Percentiles rank a stretch among this genome's conserved stretches.
Conservation (phyloP, 2,888 invertebrate genomes). For the Rambutsinella grinnellia region DNA sequence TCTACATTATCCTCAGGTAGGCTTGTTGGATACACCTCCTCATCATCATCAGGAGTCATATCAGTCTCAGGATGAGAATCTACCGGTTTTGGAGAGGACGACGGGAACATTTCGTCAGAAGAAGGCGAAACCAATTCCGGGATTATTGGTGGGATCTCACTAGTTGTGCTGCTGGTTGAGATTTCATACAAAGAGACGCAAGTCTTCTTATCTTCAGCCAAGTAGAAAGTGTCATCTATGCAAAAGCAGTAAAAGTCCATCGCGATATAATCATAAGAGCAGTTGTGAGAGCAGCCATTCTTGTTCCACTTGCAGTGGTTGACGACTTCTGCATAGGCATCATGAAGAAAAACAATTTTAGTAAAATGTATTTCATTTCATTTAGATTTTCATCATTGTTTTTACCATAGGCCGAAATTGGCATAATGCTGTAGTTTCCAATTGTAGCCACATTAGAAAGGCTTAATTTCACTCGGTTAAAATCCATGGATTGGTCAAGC, state of each 20-base stretch:
- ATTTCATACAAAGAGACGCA: constrained; percentile 68
- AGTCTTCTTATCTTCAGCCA: constrained; percentile 70
- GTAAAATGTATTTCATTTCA: not conserved
- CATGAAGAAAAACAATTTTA: constrained; percentile 8
- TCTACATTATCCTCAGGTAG: constrained; percentile 3
- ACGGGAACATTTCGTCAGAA: constrained; percentile 37
- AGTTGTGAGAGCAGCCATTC: constrained; percentile 77
- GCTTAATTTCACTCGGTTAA: constrained; percentile 68
- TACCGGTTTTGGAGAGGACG: constrained; percentile 12
- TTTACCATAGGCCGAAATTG: constrained; percentile 53
- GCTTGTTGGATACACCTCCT: not conserved
- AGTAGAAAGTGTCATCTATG: constrained; percentile 71
- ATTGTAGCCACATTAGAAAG: constrained; percentile 34
- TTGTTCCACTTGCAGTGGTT: constrained; percentile 76
- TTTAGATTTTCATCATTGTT: not conserved
- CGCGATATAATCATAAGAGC: constrained; percentile 76
- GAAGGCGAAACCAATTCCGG: constrained; percentile 54
- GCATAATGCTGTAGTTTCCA: constrained; percentile 27
- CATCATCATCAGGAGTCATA: constrained; percentile 59
- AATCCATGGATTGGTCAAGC: constrained; percentile 73
- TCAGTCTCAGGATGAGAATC: not conserved
- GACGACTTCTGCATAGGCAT: constrained; percentile 71
- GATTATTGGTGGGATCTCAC: constrained; percentile 63
- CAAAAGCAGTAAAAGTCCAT: constrained; percentile 79
- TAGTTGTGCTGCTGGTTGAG: constrained; percentile 66